Evolutionary conservation across 2,888 invertebrate genomes (phyloP).

Genomic region (Apamea sordens): DNA sequence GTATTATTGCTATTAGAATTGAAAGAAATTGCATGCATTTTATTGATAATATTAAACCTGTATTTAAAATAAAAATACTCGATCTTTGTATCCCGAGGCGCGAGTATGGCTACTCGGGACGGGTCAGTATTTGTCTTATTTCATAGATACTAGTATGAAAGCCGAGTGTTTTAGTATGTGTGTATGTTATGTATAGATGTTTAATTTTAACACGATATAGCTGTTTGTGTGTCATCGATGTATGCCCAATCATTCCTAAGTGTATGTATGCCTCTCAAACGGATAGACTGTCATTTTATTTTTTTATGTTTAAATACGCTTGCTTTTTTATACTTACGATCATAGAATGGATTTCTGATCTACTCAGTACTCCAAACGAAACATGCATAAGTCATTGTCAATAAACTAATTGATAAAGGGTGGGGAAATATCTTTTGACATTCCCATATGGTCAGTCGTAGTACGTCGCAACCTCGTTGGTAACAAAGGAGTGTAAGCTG

Average conservation of each 20-base stretch:
- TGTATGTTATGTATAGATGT: conserved; percentile 36
- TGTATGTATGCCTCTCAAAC: conserved; percentile 35
- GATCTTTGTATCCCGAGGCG: background rate
- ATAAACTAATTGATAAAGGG: background rate
- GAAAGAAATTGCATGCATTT: background rate
- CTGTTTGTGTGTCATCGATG: conserved; percentile 48
- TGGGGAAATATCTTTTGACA: background rate
- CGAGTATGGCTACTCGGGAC: background rate
- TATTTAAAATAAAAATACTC: background rate
- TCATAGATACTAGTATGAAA: background rate
- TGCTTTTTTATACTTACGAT: background rate
- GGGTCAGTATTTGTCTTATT: background rate
- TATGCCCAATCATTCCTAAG: conserved; percentile 34
- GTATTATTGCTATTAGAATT: no score
- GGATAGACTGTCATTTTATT: background rate
- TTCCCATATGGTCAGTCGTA: background rate
- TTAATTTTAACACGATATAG: conserved; percentile 36
- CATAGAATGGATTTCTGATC: background rate
- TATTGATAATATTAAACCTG: background rate
- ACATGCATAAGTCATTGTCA: no score
- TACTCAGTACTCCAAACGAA: background rate
- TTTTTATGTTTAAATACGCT: background rate
- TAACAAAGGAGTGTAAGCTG: background rate
- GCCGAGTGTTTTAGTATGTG: conserved; percentile 41
- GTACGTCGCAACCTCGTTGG: background rate